phyloP scores from a whole-genome alignment of 2,888 invertebrate genomes.

The Drosophila macrothrix region DNA sequence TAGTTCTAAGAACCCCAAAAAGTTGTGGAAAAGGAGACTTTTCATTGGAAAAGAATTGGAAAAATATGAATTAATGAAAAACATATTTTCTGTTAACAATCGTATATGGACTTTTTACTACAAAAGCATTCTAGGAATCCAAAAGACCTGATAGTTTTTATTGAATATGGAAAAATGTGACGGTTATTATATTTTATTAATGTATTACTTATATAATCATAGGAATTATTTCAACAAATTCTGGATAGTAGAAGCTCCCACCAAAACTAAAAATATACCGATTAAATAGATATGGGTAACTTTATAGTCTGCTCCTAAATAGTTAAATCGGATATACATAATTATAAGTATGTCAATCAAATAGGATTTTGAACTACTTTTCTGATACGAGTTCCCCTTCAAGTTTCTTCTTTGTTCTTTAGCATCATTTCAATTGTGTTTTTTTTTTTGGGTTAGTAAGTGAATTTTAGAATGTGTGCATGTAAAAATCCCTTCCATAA shows the following conservation, averaged over 20 bases:
- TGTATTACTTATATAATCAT: background rate
- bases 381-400: background rate
- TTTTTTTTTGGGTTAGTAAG: constrained; percentile 1
- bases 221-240: background rate
- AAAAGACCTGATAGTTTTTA: background rate
- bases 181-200: background rate
- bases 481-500: constrained; percentile 33
- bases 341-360: background rate
- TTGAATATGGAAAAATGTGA: background rate
- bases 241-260: background rate
- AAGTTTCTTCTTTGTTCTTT: constrained; percentile 20
- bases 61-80: background rate
- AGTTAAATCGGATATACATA: background rate
- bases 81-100: background rate
- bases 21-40: background rate
- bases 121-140: background rate
- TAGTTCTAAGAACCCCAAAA: background rate
- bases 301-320: background rate
- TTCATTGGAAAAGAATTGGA: background rate
- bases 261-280: background rate
- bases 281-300: background rate
- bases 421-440: constrained; percentile 20
- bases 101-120: background rate
- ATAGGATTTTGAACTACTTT: background rate
- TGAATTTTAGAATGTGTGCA: constrained; percentile 10